Conservation (phyloP, 1,140 invertebrate genomes). For the Bombus picipes region DNA sequence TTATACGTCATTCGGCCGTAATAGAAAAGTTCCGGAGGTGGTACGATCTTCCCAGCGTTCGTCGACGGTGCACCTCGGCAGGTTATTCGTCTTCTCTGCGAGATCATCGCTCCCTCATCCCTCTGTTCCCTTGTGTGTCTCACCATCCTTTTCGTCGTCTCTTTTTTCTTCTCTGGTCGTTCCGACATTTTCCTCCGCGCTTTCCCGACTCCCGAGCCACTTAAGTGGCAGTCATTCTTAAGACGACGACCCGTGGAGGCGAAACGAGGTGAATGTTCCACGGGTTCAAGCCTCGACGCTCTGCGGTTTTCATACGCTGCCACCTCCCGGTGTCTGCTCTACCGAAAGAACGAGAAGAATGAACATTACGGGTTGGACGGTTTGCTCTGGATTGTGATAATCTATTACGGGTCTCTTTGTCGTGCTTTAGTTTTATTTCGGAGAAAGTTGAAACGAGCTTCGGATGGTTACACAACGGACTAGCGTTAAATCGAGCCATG, state of each 20-base stretch:
- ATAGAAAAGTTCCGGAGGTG: conserved; percentile 33
- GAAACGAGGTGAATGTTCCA: conserved; percentile 45
- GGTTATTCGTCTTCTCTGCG: conserved; percentile 49
- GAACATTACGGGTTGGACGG: conserved; percentile 12
- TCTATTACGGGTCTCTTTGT: conserved; percentile 3
- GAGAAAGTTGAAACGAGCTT: neutral
- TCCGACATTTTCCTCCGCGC: conserved; percentile 21
- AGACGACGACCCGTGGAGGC: conserved; percentile 58
- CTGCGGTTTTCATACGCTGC: conserved; percentile 17
- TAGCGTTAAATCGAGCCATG: neutral
- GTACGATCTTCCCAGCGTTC: conserved; percentile 29
- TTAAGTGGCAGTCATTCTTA: conserved; percentile 64
- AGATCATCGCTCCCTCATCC: conserved; percentile 29
- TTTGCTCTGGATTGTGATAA: conserved; percentile 51
- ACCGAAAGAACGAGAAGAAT: conserved; percentile 61
- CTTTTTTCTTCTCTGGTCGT: neutral
- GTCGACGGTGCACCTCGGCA: neutral
- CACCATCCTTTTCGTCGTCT: neutral
- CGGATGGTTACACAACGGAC: too few species aligned
- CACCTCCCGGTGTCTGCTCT: conserved; percentile 45
- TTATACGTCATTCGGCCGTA: conserved; percentile 36
- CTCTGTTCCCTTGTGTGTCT: neutral
- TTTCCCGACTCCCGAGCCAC: conserved; percentile 14
- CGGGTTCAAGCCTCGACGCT: conserved; percentile 18
- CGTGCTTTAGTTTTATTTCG: neutral